A percentile compares a stretch with the other conserved stretches of the same genome.
Conservation (phyloP, 2,888 invertebrate genomes). For the Campaea margaritaria region DNA sequence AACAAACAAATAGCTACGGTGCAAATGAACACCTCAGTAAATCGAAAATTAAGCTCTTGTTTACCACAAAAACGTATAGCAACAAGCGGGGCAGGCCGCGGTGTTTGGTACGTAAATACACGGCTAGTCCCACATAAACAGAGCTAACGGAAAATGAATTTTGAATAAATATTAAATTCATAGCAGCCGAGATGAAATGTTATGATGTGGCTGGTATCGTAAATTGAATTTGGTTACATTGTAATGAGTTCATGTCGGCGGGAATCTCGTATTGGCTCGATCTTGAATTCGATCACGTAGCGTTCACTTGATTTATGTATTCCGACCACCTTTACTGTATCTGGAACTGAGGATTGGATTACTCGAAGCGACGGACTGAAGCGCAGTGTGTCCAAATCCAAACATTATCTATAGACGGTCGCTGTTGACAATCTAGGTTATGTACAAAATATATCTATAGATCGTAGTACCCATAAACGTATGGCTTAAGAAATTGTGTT, state of each 20-base stretch:
- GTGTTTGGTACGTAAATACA: conserved; percentile 46
- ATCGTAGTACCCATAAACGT: no score
- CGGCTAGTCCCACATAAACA: conserved; percentile 62
- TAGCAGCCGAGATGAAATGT: conserved; percentile 70
- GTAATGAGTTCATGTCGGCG: conserved; percentile 79
- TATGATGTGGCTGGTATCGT: conserved; percentile 72
- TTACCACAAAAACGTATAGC: conserved; percentile 47
- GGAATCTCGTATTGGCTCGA: conserved; percentile 74
- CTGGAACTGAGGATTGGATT: conserved; percentile 75
- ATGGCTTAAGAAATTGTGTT: conserved; percentile 37
- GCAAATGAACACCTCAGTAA: conserved; percentile 46
- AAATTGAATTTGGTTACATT: conserved; percentile 82
- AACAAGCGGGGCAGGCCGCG: conserved; percentile 38
- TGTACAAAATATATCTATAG: no score
- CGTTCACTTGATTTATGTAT: conserved; percentile 79
- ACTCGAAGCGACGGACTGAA: conserved; percentile 60
- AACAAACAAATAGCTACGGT: conserved; percentile 28
- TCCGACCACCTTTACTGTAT: conserved; percentile 72
- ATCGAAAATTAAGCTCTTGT: conserved; percentile 55
- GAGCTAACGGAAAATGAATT: conserved; percentile 55
- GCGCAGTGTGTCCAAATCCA: conserved; percentile 43
- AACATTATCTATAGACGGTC: no score
- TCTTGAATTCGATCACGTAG: conserved; percentile 82
- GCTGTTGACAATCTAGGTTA: no score
- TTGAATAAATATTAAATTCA: conserved; percentile 63